Evolutionary conservation across 1,140 invertebrate genomes (phyloP).

Genomic region (Pissodes strobi): DNA sequence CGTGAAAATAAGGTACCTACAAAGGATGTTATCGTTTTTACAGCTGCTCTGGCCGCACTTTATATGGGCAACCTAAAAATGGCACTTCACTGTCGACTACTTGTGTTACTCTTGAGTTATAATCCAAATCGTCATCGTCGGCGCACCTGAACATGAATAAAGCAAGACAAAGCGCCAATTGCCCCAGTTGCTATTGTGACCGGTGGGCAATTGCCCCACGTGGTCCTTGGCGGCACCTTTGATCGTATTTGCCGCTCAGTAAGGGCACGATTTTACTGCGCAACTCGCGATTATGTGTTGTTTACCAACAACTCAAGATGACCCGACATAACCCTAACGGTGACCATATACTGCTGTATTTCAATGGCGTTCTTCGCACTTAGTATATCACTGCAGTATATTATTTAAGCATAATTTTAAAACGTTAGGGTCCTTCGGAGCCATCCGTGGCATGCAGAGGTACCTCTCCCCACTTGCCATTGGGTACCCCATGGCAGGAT

Average conservation of each 20-base stretch:
- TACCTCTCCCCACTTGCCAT: too few species aligned
- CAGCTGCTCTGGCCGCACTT: neutral
- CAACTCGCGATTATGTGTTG: conserved; percentile 23
- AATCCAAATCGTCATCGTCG: conserved; percentile 11
- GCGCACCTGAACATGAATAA: conserved; percentile 29
- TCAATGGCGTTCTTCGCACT: too few species aligned
- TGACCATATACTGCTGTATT: too few species aligned
- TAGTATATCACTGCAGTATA: too few species aligned
- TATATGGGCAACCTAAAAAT: conserved; percentile 19
- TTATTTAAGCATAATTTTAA: too few species aligned
- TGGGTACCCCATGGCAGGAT: too few species aligned
- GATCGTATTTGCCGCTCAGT: conserved; percentile 11
- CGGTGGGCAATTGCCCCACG: conserved; percentile 35
- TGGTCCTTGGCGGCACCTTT: conserved; percentile 32
- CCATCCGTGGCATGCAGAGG: too few species aligned
- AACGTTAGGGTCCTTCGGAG: too few species aligned
- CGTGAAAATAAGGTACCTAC: too few species aligned
- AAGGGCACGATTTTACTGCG: conserved; percentile 10
- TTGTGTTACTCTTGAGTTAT: conserved; percentile 18
- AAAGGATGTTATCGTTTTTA: conserved; percentile 11
- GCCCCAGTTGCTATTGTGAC: conserved; percentile 39
- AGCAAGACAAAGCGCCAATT: conserved; percentile 43
- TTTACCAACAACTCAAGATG: conserved; percentile 22
- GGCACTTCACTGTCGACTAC: conserved; percentile 14
- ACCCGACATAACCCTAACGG: conserved; percentile 8